Evolutionary conservation across 1,140 invertebrate genomes (phyloP).

Genomic region (Bactericera cockerelli): DNA sequence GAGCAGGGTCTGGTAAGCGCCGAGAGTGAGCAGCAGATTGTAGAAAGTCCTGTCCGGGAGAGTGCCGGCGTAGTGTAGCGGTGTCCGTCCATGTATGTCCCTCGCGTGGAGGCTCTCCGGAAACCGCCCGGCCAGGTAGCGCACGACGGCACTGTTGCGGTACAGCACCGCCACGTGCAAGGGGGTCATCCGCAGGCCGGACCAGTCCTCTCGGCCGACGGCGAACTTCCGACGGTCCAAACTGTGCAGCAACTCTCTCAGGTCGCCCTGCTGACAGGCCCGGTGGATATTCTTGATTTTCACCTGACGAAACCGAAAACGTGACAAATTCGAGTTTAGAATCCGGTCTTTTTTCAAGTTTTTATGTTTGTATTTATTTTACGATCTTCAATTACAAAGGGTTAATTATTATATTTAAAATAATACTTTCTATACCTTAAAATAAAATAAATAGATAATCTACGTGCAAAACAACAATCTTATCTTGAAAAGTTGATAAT

Average conservation of each 20-base stretch:
- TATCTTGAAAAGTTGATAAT: too few species aligned
- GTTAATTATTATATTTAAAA: too few species aligned
- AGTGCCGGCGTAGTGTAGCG: constrained; percentile 80
- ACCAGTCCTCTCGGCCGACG: constrained; percentile 59
- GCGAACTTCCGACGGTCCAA: constrained; percentile 83
- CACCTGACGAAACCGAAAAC: constrained; percentile 37
- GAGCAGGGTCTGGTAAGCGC: constrained; percentile 60
- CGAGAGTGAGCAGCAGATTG: constrained; percentile 65
- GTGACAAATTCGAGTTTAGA: too few species aligned
- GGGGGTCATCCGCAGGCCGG: constrained; percentile 73
- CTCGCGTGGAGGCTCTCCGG: constrained; percentile 60
- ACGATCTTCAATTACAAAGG: too few species aligned
- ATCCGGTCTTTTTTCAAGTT: not conserved
- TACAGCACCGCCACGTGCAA: constrained; percentile 82
- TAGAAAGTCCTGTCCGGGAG: constrained; percentile 76
- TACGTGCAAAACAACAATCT: too few species aligned
- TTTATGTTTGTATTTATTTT: too few species aligned
- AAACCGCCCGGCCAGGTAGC: constrained; percentile 42
- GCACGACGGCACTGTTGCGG: constrained; percentile 34
- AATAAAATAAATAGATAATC: too few species aligned
- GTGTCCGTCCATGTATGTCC: constrained; percentile 66
- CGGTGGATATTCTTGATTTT: constrained; percentile 78
- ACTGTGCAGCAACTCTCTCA: constrained; percentile 66
- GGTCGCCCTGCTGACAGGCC: constrained; percentile 68
- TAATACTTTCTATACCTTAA: too few species aligned